Evolutionary conservation across 35 echinoderm and acorn worm species (phyloP), one percentile per base, ranked within the genome.

Genomic region (Amphiura filiformis): DNA sequence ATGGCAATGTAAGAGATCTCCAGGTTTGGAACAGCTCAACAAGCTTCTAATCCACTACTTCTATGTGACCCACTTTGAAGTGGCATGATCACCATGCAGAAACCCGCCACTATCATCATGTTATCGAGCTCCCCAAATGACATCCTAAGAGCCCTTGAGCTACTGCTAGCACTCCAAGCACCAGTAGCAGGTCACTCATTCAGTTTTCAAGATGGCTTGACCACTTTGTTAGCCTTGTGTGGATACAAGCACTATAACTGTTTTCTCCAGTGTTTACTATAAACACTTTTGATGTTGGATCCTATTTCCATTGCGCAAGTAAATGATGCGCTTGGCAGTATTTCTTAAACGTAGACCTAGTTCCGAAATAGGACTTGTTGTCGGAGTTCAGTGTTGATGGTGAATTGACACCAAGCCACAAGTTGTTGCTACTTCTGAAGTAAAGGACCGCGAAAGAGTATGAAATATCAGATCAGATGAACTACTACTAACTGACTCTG

Each of bases 1-100:
- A 26, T 23, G 15, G 26, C 61, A 70, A 70, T 70, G 61, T 70
- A 70, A 70, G 61, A 18, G 61, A 70, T 70, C 61, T 2, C 17
- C 61, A n/a, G 61, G 28, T 30, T 70, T 70, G 61, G 26, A 70
- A 70, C 61, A 70, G 61, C 61, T 70, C 61, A 70, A 70, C 7
- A 70, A 26, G 11, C 28, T 70, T 70, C 61, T 70, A 70, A 70
- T 70, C 61, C 61, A 70, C 61, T 52, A 18, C 15, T 70, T 70
- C 61, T 30, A 70, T 70, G 61, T 70, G 61, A 70, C 61, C 61
- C 61, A 70, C 61, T 70, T 70, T n/a, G 61, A 70, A 70, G 61
- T 70, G 26, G 7, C 61, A 70, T 70, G 17, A 30, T 70, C 61
- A n/a, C 2, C 61, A 70, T 30, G 7, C 15, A 26, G 61, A 70